Conservation (phyloP, 1,140 invertebrate species). For the Zaprionus davidi region DNA sequence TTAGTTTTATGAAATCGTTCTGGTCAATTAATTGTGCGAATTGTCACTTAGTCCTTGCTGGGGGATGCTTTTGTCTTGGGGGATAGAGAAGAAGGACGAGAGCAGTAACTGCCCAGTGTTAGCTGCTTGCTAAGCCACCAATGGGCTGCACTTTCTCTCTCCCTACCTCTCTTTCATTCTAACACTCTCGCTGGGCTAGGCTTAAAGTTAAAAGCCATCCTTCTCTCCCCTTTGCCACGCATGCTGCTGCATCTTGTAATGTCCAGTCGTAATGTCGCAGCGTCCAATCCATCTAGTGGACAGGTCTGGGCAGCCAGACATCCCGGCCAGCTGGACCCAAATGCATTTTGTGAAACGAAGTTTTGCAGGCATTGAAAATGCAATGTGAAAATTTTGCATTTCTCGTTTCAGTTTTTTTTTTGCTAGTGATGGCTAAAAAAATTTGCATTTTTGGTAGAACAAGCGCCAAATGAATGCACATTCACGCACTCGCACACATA, state of each 20-base stretch:
- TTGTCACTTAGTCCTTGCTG: slow-evolving; percentile 41
- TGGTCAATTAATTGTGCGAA: slow-evolving; percentile 79
- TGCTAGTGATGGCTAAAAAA: slow-evolving; percentile 58
- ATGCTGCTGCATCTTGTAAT: slow-evolving; percentile 1
- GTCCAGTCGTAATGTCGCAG: slow-evolving; percentile 50
- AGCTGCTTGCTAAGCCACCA: background rate
- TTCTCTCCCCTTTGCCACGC: background rate
- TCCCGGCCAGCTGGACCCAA: slow-evolving; percentile 38
- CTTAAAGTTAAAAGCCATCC: slow-evolving; percentile 58
- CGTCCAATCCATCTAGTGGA: slow-evolving; percentile 62
- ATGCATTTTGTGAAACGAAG: slow-evolving; percentile 79
- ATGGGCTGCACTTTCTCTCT: too few relatives aligned
- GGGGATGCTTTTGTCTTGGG: background rate
- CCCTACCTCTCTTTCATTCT: background rate
- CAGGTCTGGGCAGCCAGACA: slow-evolving; percentile 3
- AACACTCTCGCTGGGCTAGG: background rate
- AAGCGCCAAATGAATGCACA: slow-evolving; percentile 66
- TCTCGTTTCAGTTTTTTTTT: slow-evolving; percentile 53
- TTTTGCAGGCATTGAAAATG: slow-evolving; percentile 79
- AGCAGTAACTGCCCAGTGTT: background rate
- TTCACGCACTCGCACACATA: slow-evolving; percentile 34
- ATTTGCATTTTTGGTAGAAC: slow-evolving; percentile 74
- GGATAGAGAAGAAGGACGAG: background rate
- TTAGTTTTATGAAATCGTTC: slow-evolving; percentile 82
- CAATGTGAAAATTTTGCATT: slow-evolving; percentile 72